Conservation (phyloP, 2,888 invertebrate species). For the Zaprionus obscuricornis region DNA sequence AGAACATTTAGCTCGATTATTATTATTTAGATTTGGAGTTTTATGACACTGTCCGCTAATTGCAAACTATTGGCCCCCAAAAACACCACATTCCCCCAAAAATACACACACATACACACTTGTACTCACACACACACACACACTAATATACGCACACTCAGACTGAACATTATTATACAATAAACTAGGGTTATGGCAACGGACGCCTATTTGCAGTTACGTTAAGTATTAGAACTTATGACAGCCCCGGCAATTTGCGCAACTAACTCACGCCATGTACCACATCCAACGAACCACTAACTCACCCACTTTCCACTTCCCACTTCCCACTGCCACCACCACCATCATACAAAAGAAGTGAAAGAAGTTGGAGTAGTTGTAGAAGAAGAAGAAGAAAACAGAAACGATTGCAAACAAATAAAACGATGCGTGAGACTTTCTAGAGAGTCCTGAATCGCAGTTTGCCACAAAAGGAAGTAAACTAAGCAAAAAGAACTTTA, state of each 20-base stretch:
- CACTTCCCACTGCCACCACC: not conserved
- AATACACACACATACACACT: slow-evolving; percentile 6
- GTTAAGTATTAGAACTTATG: slow-evolving; percentile 71
- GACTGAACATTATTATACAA: slow-evolving; percentile 58
- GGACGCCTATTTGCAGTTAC: slow-evolving; percentile 52
- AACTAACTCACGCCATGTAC: not conserved
- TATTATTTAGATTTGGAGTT: slow-evolving; percentile 79
- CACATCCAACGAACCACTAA: too few relatives aligned
- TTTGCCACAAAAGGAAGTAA: not conserved
- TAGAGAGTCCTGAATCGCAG: not conserved
- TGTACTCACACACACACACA: slow-evolving; percentile 7
- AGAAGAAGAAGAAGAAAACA: not conserved
- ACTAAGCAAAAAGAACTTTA: slow-evolving; percentile 19
- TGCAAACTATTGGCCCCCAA: slow-evolving; percentile 70
- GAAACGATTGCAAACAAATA: slow-evolving; percentile 64
- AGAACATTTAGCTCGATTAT: slow-evolving; percentile 61
- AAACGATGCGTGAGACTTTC: slow-evolving; percentile 30
- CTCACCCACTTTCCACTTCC: too few relatives aligned
- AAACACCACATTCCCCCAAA: not conserved
- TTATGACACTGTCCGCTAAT: slow-evolving; percentile 62
- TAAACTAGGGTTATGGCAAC: slow-evolving; percentile 66
- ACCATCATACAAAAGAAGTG: too few relatives aligned
- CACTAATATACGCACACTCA: slow-evolving; percentile 1
- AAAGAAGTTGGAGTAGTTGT: too few relatives aligned
- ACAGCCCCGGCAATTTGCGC: slow-evolving; percentile 59